These are phyloP conservation scores for Solea senegalensis DNA, from an alignment of 2,113 vertebrate species.

Conservation along the genomic window DNA sequence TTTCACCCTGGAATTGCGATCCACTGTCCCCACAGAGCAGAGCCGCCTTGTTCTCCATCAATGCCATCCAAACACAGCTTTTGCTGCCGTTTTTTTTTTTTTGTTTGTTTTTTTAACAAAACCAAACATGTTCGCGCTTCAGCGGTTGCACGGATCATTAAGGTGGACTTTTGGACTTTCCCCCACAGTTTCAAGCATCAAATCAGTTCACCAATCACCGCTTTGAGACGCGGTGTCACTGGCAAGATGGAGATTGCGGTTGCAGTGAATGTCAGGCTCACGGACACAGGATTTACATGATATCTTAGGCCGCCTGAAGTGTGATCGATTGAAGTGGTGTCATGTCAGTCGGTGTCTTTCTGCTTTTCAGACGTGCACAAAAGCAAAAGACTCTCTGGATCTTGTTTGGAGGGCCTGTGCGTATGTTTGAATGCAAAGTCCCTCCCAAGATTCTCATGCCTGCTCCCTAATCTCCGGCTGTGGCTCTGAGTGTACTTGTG, in stretches of 20 bases:
- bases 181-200: neutral
- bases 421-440: no score
- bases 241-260: neutral
- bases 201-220: no score
- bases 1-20: conserved; percentile 52
- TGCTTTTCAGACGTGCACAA: no score
- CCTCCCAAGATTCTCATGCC: no score
- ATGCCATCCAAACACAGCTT: conserved; percentile 26
- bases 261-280: neutral
- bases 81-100: neutral
- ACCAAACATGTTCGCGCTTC: conserved; percentile 9
- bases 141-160: neutral
- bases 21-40: conserved; percentile 34
- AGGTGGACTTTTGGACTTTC: neutral
- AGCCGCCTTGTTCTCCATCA: conserved; percentile 32
- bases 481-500: no score
- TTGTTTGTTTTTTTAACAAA: neutral
- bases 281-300: neutral
- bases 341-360: no score
- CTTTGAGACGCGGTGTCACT: neutral
- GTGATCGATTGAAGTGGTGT: neutral
- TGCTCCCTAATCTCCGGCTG: no score
- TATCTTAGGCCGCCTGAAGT: neutral
- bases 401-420: no score
- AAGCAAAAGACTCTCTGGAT: no score